These are phyloP conservation scores for Triplophysa dalaica DNA, from an alignment of 2,113 vertebrate genomes.

Conservation along the genomic window DNA sequence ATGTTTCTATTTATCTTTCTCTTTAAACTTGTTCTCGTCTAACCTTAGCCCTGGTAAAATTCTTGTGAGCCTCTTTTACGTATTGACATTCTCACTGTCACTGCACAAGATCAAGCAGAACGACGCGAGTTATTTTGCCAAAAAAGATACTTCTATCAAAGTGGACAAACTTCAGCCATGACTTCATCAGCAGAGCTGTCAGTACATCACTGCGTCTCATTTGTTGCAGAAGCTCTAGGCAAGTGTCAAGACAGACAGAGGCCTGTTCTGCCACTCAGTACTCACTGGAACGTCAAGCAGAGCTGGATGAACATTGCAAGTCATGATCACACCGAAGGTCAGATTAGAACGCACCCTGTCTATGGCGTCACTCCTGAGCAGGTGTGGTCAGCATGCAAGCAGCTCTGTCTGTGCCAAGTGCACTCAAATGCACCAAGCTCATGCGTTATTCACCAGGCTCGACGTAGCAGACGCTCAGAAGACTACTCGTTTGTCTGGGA, in stretches of 20 bases:
- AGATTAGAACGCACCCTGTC: slow-evolving; percentile 4
- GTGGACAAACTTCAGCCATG: slow-evolving; percentile 34
- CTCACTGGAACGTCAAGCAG: slow-evolving; percentile 46
- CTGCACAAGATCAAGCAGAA: slow-evolving; percentile 30
- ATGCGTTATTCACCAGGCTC: slow-evolving; percentile 76
- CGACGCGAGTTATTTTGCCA: slow-evolving; percentile 25
- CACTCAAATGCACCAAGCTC: slow-evolving; percentile 64
- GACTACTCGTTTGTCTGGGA: slow-evolving; percentile 76
- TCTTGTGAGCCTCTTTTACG: not conserved
- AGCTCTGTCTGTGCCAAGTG: slow-evolving; percentile 43
- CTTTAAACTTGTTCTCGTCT: too few relatives aligned
- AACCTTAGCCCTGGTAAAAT: too few relatives aligned
- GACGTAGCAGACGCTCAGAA: slow-evolving; percentile 73
- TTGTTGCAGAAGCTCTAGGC: slow-evolving; percentile 45
- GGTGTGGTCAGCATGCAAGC: slow-evolving; percentile 38
- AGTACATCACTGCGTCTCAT: slow-evolving; percentile 48
- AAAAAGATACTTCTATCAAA: slow-evolving; percentile 46
- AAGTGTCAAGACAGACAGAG: slow-evolving; percentile 41
- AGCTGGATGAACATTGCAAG: slow-evolving; percentile 15
- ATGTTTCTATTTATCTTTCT: too few relatives aligned
- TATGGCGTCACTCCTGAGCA: slow-evolving; percentile 32
- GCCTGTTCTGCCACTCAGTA: slow-evolving; percentile 23
- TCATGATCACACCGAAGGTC: slow-evolving; percentile 38
- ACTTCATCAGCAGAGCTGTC: slow-evolving; percentile 39
- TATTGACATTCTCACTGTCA: slow-evolving; percentile 30